Conservation (phyloP, 2,888 invertebrate species). For the Melanargia galathea region DNA sequence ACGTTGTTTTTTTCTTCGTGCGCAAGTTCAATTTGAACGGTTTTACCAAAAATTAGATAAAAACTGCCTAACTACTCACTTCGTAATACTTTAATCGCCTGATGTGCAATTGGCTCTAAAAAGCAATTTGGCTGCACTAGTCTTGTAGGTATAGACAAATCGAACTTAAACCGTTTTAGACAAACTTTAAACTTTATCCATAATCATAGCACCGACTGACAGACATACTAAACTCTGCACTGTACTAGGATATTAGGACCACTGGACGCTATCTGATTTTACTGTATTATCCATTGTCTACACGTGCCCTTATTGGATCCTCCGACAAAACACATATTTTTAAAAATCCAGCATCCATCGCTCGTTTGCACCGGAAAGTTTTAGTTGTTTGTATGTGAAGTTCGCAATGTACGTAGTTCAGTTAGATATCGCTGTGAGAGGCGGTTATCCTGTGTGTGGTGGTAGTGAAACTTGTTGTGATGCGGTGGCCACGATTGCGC, state of each 20-base stretch:
- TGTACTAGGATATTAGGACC: slow-evolving; percentile 52
- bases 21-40: no score
- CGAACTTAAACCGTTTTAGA: slow-evolving; percentile 17
- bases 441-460: slow-evolving; percentile 1
- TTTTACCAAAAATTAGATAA: no score
- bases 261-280: slow-evolving; percentile 48
- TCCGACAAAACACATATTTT: not conserved
- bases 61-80: no score
- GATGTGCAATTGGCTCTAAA: no score
- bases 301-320: slow-evolving; percentile 13
- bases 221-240: slow-evolving; percentile 50
- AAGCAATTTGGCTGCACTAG: not conserved
- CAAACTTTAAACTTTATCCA: slow-evolving; percentile 26
- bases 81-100: no score
- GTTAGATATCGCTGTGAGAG: not conserved
- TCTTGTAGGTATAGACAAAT: not conserved
- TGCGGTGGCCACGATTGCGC: slow-evolving; percentile 43
- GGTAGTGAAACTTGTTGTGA: slow-evolving; percentile 35
- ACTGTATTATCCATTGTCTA: slow-evolving; percentile 38
- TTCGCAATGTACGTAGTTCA: slow-evolving; percentile 24
- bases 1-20: no score
- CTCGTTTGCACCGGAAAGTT: not conserved
- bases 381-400: not conserved
- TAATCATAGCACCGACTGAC: slow-evolving; percentile 39
- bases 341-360: slow-evolving; percentile 29